phyloP scores from a whole-genome alignment of 2,113 vertebrate genomes.

The Ochotona curzoniae region DNA sequence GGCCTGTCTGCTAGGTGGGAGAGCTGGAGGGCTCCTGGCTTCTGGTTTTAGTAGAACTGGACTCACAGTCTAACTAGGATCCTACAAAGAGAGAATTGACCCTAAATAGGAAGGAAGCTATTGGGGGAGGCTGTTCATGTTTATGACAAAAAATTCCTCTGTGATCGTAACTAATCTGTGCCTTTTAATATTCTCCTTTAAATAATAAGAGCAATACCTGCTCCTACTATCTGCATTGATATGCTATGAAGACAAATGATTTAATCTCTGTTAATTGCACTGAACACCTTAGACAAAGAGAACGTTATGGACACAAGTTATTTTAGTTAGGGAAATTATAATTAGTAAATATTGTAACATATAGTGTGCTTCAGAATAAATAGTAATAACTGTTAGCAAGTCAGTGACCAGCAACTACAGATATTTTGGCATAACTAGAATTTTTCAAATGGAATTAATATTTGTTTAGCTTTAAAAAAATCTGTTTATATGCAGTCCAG shows the following conservation, averaged over 20 bases:
- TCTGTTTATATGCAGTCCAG: slow-evolving; percentile 66
- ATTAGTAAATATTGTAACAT: slow-evolving; percentile 35
- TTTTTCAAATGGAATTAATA: slow-evolving; percentile 52
- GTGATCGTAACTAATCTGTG: slow-evolving; percentile 32
- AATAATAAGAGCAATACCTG: slow-evolving; percentile 54
- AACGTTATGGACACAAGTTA: not conserved
- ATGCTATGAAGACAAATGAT: slow-evolving; percentile 58
- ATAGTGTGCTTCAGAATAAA: not conserved
- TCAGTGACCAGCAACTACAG: slow-evolving; percentile 34
- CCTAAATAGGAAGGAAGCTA: not conserved
- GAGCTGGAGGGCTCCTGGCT: not conserved
- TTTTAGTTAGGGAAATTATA: slow-evolving; percentile 46
- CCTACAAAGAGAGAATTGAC: not conserved
- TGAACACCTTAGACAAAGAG: slow-evolving; percentile 44
- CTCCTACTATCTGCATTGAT: not conserved
- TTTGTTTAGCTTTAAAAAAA: slow-evolving; percentile 65
- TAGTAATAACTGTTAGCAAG: not conserved
- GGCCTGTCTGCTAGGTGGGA: too few relatives aligned
- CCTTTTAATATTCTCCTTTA: slow-evolving; percentile 39
- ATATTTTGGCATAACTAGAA: slow-evolving; percentile 34
- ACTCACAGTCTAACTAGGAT: not conserved
- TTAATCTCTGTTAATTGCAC: slow-evolving; percentile 54
- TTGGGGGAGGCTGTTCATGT: not conserved
- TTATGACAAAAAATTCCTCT: slow-evolving; percentile 19
- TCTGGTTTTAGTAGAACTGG: not conserved